Percentiles rank a stretch among this genome's conserved stretches.
phyloP scores from a whole-genome alignment of 1,140 invertebrate genomes.

The Eupeodes corollae region DNA sequence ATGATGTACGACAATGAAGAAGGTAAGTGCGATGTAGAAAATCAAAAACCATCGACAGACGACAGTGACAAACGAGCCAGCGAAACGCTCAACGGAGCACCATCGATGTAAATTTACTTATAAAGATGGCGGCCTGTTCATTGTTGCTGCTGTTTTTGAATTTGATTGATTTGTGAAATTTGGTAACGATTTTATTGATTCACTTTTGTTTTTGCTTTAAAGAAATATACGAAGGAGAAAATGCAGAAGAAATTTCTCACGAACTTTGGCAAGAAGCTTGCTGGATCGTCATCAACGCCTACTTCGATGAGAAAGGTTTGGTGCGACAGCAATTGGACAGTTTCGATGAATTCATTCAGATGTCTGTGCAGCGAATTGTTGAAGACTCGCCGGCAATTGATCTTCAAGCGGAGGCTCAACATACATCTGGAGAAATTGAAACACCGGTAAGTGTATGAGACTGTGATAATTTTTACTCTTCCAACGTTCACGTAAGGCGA shows the following conservation, averaged over 20 bases:
- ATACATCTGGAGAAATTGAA: constrained; percentile 84
- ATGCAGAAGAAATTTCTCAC: constrained; percentile 76
- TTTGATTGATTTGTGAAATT: too few species aligned
- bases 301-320: constrained; percentile 98
- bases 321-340: constrained; percentile 98
- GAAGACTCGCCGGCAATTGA: constrained; percentile 97
- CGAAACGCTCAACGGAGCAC: constrained; percentile 18
- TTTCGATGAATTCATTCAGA: constrained; percentile 99
- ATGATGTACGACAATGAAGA: constrained; percentile 36
- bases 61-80: constrained; percentile 11
- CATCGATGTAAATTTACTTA: constrained; percentile 5
- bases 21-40: constrained; percentile 13
- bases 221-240: constrained; percentile 33
- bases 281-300: constrained; percentile 98
- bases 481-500: too few species aligned
- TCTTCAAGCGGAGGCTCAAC: constrained; percentile 93
- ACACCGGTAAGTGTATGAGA: constrained; percentile 60
- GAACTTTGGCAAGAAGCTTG: constrained; percentile 99
- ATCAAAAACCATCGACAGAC: too few species aligned
- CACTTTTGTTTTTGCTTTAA: not conserved
- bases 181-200: not conserved
- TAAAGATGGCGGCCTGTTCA: too few species aligned
- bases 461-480: too few species aligned
- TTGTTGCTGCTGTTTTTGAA: too few species aligned
- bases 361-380: constrained; percentile 97